These are phyloP conservation scores for Drosophila bipectinata DNA, from an alignment of 1,140 invertebrate species.

Conservation along the genomic window DNA sequence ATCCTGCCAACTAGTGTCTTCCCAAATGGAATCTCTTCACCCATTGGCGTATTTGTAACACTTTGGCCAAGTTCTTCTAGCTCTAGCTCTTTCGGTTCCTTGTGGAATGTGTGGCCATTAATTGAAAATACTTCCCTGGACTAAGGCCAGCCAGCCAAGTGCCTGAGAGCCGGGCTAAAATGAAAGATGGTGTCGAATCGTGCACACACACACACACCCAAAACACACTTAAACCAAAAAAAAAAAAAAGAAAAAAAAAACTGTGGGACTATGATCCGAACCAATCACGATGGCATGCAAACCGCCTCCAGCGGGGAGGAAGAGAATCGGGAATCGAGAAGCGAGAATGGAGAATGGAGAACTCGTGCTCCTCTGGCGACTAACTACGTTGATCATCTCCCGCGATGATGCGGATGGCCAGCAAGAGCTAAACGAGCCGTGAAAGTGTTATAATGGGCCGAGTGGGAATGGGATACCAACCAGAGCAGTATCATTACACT, in stretches of 20 bases:
- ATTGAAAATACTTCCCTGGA: conserved; percentile 70
- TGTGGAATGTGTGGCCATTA: conserved; percentile 79
- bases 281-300: conserved; percentile 80
- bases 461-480: conserved; percentile 31
- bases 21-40: conserved; percentile 17
- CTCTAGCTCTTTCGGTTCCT: background rate
- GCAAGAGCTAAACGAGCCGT: conserved; percentile 72
- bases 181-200: conserved; percentile 81
- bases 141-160: conserved; percentile 39
- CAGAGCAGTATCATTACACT: conserved; percentile 36
- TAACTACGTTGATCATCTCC: conserved; percentile 51
- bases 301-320: conserved; percentile 51
- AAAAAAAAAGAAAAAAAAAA: background rate
- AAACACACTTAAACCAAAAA: background rate
- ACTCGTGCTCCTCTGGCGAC: conserved; percentile 59
- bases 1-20: conserved; percentile 22
- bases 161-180: conserved; percentile 56
- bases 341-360: conserved; percentile 37
- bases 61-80: conserved; percentile 5
- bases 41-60: conserved; percentile 73
- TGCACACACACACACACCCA: conserved; percentile 39
- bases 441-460: conserved; percentile 79
- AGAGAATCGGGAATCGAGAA: conserved; percentile 40
- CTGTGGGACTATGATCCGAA: conserved; percentile 45
- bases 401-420: conserved; percentile 50